A percentile compares a stretch with the other conserved stretches of the same genome.
Conservation (phyloP, 2,888 invertebrate species). For the Morpho deidamia region DNA sequence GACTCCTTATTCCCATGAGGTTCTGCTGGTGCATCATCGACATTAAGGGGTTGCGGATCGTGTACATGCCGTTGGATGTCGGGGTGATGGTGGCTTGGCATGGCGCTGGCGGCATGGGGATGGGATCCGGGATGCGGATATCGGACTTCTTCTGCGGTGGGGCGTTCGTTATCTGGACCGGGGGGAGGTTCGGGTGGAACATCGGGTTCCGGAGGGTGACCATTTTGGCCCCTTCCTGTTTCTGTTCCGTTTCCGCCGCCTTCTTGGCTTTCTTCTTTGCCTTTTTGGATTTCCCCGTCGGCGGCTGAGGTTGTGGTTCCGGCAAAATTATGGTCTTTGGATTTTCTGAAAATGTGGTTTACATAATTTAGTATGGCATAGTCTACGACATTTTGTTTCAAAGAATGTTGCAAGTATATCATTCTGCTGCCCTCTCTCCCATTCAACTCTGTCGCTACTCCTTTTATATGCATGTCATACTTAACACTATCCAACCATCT, state of each 20-base stretch:
- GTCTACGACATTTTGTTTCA: too few relatives aligned
- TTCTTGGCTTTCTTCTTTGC: conserved; percentile 66
- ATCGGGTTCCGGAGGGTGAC: conserved; percentile 89
- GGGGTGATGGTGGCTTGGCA: conserved; percentile 75
- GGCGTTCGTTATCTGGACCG: conserved; percentile 48
- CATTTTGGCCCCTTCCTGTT: conserved; percentile 78
- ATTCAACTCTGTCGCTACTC: too few relatives aligned
- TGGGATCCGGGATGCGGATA: conserved; percentile 63
- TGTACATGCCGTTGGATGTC: conserved; percentile 85
- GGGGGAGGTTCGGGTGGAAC: conserved; percentile 80
- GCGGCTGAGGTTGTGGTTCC: conserved; percentile 39
- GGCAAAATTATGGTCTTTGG: conserved; percentile 50
- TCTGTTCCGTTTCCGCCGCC: conserved; percentile 41
- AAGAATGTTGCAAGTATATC: too few relatives aligned
- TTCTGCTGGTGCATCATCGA: conserved; percentile 71
- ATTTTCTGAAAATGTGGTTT: conserved; percentile 39
- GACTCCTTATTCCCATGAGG: conserved; percentile 45
- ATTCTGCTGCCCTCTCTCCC: too few relatives aligned
- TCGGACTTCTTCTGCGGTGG: conserved; percentile 50
- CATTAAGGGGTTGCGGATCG: conserved; percentile 86
- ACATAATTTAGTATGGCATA: too few relatives aligned
- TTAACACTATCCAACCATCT: too few relatives aligned
- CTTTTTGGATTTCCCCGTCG: conserved; percentile 65
- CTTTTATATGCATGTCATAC: too few relatives aligned
- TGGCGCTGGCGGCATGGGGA: conserved; percentile 67